Base-by-base conservation (phyloP, 2,888 invertebrate species). In the Tipula helvola region DNA sequence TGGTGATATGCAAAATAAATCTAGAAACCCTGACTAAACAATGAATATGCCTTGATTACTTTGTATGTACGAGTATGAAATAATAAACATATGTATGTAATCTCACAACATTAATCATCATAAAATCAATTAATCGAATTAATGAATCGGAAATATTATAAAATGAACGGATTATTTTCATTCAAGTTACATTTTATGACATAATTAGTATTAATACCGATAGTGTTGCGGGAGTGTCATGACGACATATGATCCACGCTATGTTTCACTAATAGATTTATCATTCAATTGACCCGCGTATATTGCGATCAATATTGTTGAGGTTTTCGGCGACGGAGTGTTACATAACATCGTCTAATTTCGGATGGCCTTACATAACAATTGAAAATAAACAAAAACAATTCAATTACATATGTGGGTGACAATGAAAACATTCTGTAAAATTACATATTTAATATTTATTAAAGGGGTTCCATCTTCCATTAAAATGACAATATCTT, bases 331-430 rank as follows among this genome's bases (percentile, higher is more conserved):
- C 28, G 71, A 2, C 12, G 28, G 4, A 28, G 1, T 71, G 71
- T 71, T 71, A 71, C 71, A 71, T 71, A 71, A 71, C 28, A 44
- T 71, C 28, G 28, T 71, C 71, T 71, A 71, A 71, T 71, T 71
- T 71, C 10, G 71, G 71, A 71, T 71, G 71, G 71, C 71, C 71
- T 71, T 71, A 71, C 71, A 28, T 71, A 71, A 71, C 28, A 71
- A 71, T 71, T 71, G 28, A 71, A 7, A 10, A 71, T 71, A 71
- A 57, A 71, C 71, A 71, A 71, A 71, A 71, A 71, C 71, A 71
- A 71, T 71, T 71, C 71, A 71, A 71, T 71, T 71, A n/a, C n/a
- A n/a, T n/a, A 71, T 71, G 71, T 71, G 71, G 71, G 71, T 71
- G 71, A 71, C 71, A 71, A 71, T 71, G 71, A 71, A 71, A 71